Percentiles rank a stretch among this genome's conserved stretches.
phyloP scores from a whole-genome alignment of 2,113 vertebrate species.

The Rhynchomys soricoides region DNA sequence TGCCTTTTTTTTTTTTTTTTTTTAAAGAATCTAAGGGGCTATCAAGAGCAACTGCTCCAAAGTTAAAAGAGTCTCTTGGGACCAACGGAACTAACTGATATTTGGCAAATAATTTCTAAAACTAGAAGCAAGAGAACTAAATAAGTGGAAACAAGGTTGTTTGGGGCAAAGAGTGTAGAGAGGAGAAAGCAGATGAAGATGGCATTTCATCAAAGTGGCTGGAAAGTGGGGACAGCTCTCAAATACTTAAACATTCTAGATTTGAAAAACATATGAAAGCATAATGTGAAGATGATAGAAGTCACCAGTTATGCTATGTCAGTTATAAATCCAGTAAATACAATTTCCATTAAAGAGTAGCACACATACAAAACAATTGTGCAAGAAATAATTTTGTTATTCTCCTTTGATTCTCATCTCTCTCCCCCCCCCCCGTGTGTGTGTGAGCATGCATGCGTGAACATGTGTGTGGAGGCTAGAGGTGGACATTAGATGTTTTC shows the following conservation, averaged over 20 bases:
- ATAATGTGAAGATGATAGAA: conserved; percentile 17
- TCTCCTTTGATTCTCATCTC: background rate
- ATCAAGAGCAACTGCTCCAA: background rate
- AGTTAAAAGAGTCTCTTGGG: background rate
- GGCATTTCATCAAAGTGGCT: background rate
- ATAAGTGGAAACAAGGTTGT: background rate
- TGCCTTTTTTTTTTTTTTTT: background rate
- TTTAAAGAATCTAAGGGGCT: background rate
- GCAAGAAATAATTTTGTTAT: background rate
- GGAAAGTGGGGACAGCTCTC: background rate
- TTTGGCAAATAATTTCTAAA: conserved; percentile 3
- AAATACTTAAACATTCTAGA: background rate
- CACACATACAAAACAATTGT: background rate
- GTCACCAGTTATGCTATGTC: background rate
- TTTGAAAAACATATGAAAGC: background rate
- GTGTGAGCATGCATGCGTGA: rapidly evolving
- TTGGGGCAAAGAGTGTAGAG: background rate
- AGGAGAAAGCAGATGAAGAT: background rate
- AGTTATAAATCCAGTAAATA: background rate
- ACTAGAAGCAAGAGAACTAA: background rate
- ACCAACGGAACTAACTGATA: background rate
- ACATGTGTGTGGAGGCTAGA: no score
- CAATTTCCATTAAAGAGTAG: conserved; percentile 25
- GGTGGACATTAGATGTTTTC: background rate
- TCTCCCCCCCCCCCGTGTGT: no score